These are phyloP conservation scores for Ephialtes manifestator DNA, from an alignment of 2,888 invertebrate species.

Conservation along the genomic window DNA sequence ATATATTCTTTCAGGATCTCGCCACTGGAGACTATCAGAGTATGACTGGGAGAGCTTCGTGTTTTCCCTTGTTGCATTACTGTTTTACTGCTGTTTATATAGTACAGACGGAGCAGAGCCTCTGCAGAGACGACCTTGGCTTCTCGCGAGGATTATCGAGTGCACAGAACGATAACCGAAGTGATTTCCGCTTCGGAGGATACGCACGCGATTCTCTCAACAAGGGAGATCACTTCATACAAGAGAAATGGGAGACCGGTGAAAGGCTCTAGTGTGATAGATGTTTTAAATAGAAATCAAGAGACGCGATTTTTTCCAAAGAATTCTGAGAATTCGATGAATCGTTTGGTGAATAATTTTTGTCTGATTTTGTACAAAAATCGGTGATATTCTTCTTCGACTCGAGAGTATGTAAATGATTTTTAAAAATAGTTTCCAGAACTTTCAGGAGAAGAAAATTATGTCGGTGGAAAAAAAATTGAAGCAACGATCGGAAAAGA, in stretches of 20 bases:
- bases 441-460: neutral
- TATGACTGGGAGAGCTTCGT: slow-evolving; percentile 56
- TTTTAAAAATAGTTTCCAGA: no score
- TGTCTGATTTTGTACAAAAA: neutral
- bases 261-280: neutral
- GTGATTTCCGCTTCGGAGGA: slow-evolving; percentile 55
- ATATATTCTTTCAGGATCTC: slow-evolving; percentile 28
- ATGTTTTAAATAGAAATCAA: neutral
- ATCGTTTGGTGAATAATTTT: neutral
- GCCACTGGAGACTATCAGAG: slow-evolving; percentile 53
- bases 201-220: slow-evolving; percentile 53
- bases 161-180: slow-evolving; percentile 35
- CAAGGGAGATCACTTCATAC: slow-evolving; percentile 17
- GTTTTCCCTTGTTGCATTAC: slow-evolving; percentile 62
- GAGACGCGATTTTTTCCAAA: neutral
- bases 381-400: neutral
- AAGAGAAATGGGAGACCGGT: slow-evolving; percentile 2
- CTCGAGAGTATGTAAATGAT: neutral
- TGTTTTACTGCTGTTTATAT: slow-evolving; percentile 45
- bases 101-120: neutral
- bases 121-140: slow-evolving; percentile 49
- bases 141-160: slow-evolving; percentile 33
- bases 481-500: neutral
- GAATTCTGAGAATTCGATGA: neutral
- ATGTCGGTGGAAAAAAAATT: neutral